Conservation (phyloP, 2,888 invertebrate species). For the Gisinianus flammeolus region DNA sequence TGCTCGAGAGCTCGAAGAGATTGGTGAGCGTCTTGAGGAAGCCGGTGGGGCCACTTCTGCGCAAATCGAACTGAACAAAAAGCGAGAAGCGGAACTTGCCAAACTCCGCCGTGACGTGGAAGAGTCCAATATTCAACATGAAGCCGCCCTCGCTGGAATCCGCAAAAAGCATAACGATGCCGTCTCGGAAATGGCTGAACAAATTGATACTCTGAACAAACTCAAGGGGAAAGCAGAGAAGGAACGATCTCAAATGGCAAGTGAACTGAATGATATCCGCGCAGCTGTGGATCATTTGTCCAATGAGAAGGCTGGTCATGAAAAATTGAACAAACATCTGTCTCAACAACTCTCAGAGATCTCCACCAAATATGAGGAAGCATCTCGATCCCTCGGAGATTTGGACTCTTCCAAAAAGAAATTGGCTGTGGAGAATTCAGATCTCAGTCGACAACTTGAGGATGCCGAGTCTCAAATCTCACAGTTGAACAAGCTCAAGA, state of each 20-base stretch:
- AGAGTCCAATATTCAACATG: slow-evolving; percentile 98
- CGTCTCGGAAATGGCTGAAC: slow-evolving; percentile 99
- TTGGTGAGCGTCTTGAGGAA: slow-evolving; percentile 96
- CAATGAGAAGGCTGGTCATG: slow-evolving; percentile 86
- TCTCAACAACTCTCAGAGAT: slow-evolving; percentile 95
- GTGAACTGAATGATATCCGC: slow-evolving; percentile 97
- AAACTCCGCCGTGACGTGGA: slow-evolving; percentile 98
- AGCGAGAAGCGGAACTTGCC: slow-evolving; percentile 98
- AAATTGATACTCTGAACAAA: slow-evolving; percentile 99
- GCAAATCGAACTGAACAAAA: slow-evolving; percentile 96
- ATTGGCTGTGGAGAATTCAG: slow-evolving; percentile 95
- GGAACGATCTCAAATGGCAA: slow-evolving; percentile 97
- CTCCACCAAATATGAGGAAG: slow-evolving; percentile 95
- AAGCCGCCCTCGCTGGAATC: slow-evolving; percentile 92
- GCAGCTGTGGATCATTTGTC: slow-evolving; percentile 95
- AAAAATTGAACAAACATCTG: slow-evolving; percentile 98
- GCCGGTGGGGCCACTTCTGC: slow-evolving; percentile 99
- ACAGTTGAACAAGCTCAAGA: slow-evolving; percentile 96
- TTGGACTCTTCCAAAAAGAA: slow-evolving; percentile 98
- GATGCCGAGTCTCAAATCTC: slow-evolving; percentile 98
- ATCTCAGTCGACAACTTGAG: slow-evolving; percentile 95
- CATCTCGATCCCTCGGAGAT: slow-evolving; percentile 95
- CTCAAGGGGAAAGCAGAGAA: slow-evolving; percentile 99
- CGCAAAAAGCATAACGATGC: slow-evolving; percentile 99
- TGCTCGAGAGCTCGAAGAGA: slow-evolving; percentile 94